A percentile compares a stretch with the other conserved stretches of the same genome.
These are phyloP conservation scores for Garrulus glandarius DNA, from an alignment of 2,797 vertebrate genomes.

Conservation along the genomic window DNA sequence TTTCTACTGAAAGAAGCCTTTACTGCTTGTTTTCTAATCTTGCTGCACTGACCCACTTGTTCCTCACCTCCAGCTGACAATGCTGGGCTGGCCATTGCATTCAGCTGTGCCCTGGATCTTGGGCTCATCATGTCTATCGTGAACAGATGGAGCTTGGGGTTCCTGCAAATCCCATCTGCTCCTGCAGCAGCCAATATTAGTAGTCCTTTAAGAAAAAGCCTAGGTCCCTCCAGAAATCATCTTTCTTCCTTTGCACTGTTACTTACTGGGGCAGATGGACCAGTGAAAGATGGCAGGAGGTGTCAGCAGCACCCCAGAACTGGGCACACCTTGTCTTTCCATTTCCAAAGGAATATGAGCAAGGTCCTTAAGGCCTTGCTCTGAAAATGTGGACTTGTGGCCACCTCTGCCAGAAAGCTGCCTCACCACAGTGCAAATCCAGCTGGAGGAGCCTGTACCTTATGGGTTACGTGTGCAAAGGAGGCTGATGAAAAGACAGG, in stretches of 20 bases:
- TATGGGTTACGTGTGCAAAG: neutral
- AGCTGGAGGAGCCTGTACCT: neutral
- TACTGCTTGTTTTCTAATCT: neutral
- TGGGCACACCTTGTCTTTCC: neutral
- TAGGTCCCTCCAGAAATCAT: neutral
- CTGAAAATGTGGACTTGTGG: neutral
- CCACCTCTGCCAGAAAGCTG: neutral
- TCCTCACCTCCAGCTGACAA: constrained; percentile 18
- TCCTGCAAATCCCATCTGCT: constrained; percentile 62
- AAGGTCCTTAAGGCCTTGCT: neutral
- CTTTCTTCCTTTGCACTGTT: neutral
- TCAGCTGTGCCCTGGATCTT: constrained; percentile 55
- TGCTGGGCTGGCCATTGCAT: neutral
- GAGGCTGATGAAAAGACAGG: neutral
- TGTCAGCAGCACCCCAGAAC: neutral
- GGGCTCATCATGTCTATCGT: neutral
- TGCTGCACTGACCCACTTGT: constrained; percentile 46
- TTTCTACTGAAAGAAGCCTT: neutral
- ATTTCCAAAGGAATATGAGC: neutral
- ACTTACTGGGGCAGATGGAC: neutral
- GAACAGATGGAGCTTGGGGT: constrained; percentile 64
- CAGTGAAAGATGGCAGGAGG: neutral
- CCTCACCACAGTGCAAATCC: neutral
- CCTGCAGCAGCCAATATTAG: neutral
- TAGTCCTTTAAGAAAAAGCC: neutral